These are phyloP conservation scores for Myanophis thanlyinensis DNA, from an alignment of 2,113 vertebrate species.

Conservation along the genomic window DNA sequence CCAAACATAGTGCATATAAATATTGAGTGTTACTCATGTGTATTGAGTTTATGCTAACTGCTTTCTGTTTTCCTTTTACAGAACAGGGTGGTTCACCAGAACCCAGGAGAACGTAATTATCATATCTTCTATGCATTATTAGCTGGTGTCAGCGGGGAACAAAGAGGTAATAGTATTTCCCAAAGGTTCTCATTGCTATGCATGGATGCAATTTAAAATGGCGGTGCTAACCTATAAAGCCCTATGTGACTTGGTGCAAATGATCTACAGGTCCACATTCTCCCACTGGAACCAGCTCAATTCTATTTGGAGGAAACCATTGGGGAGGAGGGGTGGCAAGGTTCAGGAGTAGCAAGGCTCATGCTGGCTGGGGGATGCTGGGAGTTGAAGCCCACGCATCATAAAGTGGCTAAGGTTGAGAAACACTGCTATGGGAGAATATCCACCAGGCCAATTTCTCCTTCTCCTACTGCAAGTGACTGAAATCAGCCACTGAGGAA, in stretches of 20 bases:
- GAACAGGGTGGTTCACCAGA: conserved; percentile 90
- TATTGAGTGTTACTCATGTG: neutral
- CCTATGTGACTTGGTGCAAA: neutral
- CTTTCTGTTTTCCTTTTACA: conserved; percentile 61
- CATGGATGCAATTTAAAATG: neutral
- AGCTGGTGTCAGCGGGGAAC: conserved; percentile 76
- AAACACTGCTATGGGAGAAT: no score
- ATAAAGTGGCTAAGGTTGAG: no score
- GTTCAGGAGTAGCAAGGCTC: no score
- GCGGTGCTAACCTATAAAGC: neutral
- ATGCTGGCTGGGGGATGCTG: no score
- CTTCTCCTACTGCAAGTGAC: neutral
- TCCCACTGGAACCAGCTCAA: neutral
- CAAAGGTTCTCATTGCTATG: neutral
- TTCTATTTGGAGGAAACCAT: neutral
- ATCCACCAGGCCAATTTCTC: neutral
- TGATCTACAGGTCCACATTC: neutral
- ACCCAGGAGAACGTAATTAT: conserved; percentile 87
- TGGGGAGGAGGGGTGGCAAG: neutral
- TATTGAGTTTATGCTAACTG: neutral
- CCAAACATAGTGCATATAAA: neutral
- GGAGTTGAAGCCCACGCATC: no score
- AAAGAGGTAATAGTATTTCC: conserved; percentile 76
- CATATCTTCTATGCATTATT: conserved; percentile 90
- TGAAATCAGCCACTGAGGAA: neutral